These are phyloP conservation scores for Dasypus novemcinctus DNA, from an alignment of 2,113 vertebrate species.

Conservation along the genomic window DNA sequence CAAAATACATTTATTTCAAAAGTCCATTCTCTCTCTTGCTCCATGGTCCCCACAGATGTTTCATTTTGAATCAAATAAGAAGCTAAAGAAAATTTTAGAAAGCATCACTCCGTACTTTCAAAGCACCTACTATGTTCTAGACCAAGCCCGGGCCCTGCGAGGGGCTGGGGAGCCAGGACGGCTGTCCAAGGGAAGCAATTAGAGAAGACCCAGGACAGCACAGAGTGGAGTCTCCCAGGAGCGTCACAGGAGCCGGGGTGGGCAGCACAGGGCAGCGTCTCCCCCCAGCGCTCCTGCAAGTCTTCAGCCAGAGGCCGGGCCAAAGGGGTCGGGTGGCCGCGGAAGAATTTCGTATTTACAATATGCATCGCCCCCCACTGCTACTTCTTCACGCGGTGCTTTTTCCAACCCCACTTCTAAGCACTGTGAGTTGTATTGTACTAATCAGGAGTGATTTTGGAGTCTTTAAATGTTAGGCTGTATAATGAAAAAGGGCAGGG, in stretches of 20 bases:
- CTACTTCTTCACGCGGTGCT: neutral
- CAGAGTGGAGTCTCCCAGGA: neutral
- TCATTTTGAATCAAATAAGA: neutral
- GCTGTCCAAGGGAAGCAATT: neutral
- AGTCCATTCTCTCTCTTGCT: neutral
- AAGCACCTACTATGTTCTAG: neutral
- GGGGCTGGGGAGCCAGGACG: too few relatives aligned
- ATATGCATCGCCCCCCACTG: neutral
- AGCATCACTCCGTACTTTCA: neutral
- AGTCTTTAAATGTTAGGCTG: constrained; percentile 75
- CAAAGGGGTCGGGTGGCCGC: rapidly evolving
- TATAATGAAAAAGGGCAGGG: constrained; percentile 69
- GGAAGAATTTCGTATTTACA: neutral
- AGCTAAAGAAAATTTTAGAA: neutral
- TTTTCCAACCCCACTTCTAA: constrained; percentile 1
- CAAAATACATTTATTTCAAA: neutral
- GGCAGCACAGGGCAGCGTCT: neutral
- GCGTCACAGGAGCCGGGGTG: rapidly evolving
- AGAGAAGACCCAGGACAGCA: neutral
- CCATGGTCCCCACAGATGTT: neutral
- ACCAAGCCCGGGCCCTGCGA: neutral
- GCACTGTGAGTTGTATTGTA: neutral
- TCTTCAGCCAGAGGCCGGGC: neutral
- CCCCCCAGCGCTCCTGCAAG: neutral
- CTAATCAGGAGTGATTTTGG: constrained; percentile 64